These are phyloP conservation scores for Microplitis demolitor DNA, from an alignment of 1,140 invertebrate species.

Conservation along the genomic window DNA sequence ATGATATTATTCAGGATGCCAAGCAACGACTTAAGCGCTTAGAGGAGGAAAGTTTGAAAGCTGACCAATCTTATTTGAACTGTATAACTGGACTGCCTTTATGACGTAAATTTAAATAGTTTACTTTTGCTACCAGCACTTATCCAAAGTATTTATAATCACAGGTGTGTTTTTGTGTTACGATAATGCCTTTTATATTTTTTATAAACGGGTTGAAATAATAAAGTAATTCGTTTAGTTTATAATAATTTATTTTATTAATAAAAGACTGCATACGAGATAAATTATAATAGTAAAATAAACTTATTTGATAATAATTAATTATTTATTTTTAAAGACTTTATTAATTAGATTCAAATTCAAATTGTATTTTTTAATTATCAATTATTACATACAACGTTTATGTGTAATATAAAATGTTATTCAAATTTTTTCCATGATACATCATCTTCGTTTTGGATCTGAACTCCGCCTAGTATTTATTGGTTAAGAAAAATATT, in stretches of 20 bases:
- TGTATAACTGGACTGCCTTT: constrained; percentile 45
- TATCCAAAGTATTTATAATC: no score
- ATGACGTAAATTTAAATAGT: constrained; percentile 17
- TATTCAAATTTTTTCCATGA: constrained; percentile 50
- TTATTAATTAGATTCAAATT: constrained; percentile 54
- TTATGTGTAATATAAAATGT: constrained; percentile 61
- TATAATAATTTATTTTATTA: constrained; percentile 16
- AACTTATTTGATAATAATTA: constrained; percentile 37
- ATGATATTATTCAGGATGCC: constrained; percentile 58
- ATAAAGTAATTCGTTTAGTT: not conserved
- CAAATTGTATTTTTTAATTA: no score
- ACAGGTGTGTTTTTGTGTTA: not conserved
- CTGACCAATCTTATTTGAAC: constrained; percentile 53
- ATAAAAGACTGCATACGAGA: constrained; percentile 2
- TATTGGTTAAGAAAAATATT: constrained; percentile 62
- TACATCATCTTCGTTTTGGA: constrained; percentile 65
- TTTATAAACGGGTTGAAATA: not conserved
- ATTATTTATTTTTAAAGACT: constrained; percentile 53
- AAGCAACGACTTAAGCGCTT: constrained; percentile 51
- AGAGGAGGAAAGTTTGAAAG: constrained; percentile 54
- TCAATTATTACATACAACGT: constrained; percentile 59
- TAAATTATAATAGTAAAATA: not conserved
- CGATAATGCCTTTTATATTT: no score
- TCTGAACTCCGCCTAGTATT: constrained; percentile 65
- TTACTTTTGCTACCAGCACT: not conserved